phyloP scores from a whole-genome alignment of 2,797 vertebrate genomes.

The Pangasius larnaudii region DNA sequence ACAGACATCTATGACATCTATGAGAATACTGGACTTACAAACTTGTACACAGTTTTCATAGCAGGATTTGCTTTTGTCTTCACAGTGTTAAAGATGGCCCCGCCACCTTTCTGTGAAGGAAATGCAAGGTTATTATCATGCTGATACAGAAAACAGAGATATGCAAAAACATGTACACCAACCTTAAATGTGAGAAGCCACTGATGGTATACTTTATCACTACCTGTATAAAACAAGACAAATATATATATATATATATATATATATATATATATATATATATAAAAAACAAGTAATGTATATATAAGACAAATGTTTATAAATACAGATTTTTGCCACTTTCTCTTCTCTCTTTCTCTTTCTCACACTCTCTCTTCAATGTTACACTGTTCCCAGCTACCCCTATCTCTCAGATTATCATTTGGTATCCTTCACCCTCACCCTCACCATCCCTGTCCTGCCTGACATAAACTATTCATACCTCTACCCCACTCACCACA shows the following conservation, averaged over 20 bases:
- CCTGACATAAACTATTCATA: no score
- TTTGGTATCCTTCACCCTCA: no score
- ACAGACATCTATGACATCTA: no score
- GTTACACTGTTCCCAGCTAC: background rate
- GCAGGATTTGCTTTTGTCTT: conserved; percentile 98
- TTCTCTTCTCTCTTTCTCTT: no score
- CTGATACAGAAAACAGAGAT: background rate
- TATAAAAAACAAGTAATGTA: background rate
- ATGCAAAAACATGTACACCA: conserved; percentile 60
- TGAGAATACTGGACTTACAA: conserved; percentile 81
- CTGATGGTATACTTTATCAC: conserved; percentile 93
- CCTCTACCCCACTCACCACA: background rate
- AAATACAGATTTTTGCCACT: background rate
- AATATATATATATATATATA: background rate
- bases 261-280: background rate
- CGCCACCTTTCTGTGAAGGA: conserved; percentile 89
- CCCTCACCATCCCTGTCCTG: no score
- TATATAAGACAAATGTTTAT: background rate
- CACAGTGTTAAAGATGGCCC: conserved; percentile 94
- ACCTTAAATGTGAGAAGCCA: conserved; percentile 98
- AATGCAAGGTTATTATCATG: conserved; percentile 7
- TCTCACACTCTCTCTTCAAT: no score
- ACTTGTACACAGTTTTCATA: conserved; percentile 98
- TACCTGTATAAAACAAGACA: conserved; percentile 75
- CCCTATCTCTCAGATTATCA: no score